phyloP scores from a whole-genome alignment of 2,888 invertebrate species.

The Platycheirus rosarum region DNA sequence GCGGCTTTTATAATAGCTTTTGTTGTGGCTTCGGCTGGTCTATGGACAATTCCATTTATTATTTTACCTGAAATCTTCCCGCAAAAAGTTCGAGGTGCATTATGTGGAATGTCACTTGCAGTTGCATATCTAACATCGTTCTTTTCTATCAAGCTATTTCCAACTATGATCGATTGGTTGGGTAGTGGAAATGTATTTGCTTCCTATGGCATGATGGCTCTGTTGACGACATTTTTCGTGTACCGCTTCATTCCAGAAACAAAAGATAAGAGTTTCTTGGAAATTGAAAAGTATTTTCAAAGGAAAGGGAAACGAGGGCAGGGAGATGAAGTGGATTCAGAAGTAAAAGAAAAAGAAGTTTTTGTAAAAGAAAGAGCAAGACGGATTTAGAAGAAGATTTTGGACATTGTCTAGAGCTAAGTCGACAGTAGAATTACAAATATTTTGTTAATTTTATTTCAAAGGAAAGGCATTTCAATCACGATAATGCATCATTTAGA shows the following conservation, averaged over 20 bases:
- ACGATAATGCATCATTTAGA: no score
- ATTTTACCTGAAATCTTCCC: slow-evolving; percentile 90
- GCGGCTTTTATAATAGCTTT: slow-evolving; percentile 78
- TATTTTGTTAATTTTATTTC: no score
- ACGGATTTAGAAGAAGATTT: background rate
- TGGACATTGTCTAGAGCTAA: no score
- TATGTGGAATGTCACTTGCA: slow-evolving; percentile 87
- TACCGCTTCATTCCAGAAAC: slow-evolving; percentile 88
- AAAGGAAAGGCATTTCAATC: no score
- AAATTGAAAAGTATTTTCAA: slow-evolving; percentile 85
- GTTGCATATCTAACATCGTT: slow-evolving; percentile 87
- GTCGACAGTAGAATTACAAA: no score
- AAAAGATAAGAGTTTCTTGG: slow-evolving; percentile 87
- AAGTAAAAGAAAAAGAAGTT: slow-evolving; percentile 76
- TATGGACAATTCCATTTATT: slow-evolving; percentile 88
- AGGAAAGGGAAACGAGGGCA: no score
- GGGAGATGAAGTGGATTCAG: slow-evolving; percentile 49
- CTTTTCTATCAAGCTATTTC: slow-evolving; percentile 87
- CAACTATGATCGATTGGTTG: slow-evolving; percentile 84
- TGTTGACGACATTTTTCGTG: slow-evolving; percentile 85
- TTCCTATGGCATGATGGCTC: slow-evolving; percentile 85
- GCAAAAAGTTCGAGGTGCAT: slow-evolving; percentile 85
- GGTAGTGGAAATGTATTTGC: slow-evolving; percentile 86
- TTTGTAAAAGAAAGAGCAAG: slow-evolving; percentile 73
- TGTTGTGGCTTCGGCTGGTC: slow-evolving; percentile 84